Evolutionary conservation across 2,888 invertebrate genomes (phyloP), one percentile per base, ranked within the genome.

Genomic region (Lamellibrachia satsuma): DNA sequence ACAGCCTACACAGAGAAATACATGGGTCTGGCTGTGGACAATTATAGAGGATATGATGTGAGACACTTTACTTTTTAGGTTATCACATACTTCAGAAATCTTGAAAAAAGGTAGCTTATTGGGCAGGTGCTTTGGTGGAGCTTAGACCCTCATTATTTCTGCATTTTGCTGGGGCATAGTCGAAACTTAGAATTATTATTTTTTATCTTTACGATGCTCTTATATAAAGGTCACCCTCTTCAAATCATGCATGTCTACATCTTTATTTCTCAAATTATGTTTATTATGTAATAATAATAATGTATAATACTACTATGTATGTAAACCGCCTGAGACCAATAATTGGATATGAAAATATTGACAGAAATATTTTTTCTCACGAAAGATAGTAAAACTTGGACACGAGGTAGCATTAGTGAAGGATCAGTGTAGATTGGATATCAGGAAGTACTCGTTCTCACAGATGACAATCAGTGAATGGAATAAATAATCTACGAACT

Each of bases 1-100:
- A 99, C 99, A 90, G 98, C 98, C 0, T 99, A 99, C 96, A 98
- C 99, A 92, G 99, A 99, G 96, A 97, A 99, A 52, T 99, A 98
- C 97, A 98, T 99, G 98, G 99, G 99, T 52, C 97, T 98, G 94
- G 98, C 98, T 27, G 98, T 98, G 51, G 98, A 98, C 94, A 98
- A 99, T 97, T 98, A 98, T 96, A 98, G 98, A 95, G 98, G 98
- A 51, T 99, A 99, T 96, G 98, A 98, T 52, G 98, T 98, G 94
- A 94, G 95, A 91, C 91, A 91, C 27, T 75, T 22, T 11, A 75
- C 1, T n/a, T 15, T 4, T 75, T 15, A 6, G 22, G 15, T 75
- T 75, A n/a, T 75, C 75, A 75, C 22, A 75, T 22, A 27, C 92
- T 92, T 2, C 93, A 51, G 92, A 91, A 51, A 57, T 57, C 6